phyloP scores from a whole-genome alignment of 2,113 vertebrate species.

The Brevimyrus niger region DNA sequence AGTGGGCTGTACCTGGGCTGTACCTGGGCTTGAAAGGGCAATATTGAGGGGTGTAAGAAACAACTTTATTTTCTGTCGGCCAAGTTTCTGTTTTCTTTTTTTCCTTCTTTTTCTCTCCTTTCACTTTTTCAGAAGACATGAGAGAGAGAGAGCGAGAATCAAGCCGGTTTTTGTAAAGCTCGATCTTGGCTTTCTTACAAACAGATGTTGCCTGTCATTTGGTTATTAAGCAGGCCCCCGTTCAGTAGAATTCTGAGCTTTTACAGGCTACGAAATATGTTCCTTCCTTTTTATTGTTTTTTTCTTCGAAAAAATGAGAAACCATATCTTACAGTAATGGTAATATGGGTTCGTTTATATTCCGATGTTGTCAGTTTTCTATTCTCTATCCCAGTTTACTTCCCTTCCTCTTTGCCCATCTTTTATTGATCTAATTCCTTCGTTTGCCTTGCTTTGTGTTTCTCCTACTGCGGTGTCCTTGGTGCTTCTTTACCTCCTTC shows the following conservation, averaged over 20 bases:
- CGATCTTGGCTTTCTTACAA: slow-evolving; percentile 68
- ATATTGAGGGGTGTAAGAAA: slow-evolving; percentile 58
- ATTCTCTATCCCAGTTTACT: background rate
- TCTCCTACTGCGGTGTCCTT: slow-evolving; percentile 7
- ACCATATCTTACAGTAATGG: slow-evolving; percentile 21
- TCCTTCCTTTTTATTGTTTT: slow-evolving; percentile 36
- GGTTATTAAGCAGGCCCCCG: slow-evolving; percentile 65
- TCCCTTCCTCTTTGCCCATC: slow-evolving; percentile 4
- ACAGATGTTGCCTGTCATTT: slow-evolving; percentile 84
- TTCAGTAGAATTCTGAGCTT: slow-evolving; percentile 61
- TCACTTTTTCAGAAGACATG: slow-evolving; percentile 49
- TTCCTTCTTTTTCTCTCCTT: slow-evolving; percentile 37
- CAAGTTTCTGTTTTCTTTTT: slow-evolving; percentile 49
- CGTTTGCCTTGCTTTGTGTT: slow-evolving; percentile 15
- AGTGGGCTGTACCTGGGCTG: slow-evolving; percentile 48
- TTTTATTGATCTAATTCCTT: slow-evolving; percentile 24
- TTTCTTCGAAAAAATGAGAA: slow-evolving; percentile 31
- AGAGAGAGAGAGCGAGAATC: slow-evolving; percentile 43
- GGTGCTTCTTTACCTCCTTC: background rate
- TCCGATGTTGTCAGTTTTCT: slow-evolving; percentile 32
- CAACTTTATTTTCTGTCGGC: slow-evolving; percentile 48
- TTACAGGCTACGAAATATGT: slow-evolving; percentile 48
- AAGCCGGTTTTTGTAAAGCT: slow-evolving; percentile 50
- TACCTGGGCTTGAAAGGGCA: slow-evolving; percentile 40
- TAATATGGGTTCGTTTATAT: slow-evolving; percentile 16